Base-by-base conservation (phyloP, 2,113 vertebrate genomes). In the Ceratotherium simum region DNA sequence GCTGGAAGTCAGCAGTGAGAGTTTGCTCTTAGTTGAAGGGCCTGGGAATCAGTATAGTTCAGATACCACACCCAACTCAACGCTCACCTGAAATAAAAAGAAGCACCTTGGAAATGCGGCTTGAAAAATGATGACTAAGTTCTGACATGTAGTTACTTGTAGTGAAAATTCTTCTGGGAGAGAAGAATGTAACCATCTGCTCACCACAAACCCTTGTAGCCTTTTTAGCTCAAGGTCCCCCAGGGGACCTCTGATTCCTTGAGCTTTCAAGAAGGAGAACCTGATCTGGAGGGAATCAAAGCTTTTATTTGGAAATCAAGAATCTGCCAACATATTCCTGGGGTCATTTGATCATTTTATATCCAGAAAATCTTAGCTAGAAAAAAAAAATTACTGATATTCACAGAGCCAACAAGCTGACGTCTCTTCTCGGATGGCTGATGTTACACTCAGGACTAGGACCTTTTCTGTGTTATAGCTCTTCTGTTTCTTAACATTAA, bases 21-120 rank as follows among this genome's bases (percentile, higher is more conserved):
- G 18, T n/a, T 83, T 48, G 20, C 25, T 87, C 31, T 78, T 81
- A n/a, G 2, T 36, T 78, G 42, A 76, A 82, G 39, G 51, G 48
- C 79, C 75, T 82, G 14, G 85, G 48, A 83, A 64, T 94, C 73
- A 33, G 27, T 36, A 67, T 70, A 64, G 80, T 87, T 62, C 25
- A 79, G 33, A 31, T 65, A 69, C 39, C 62, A 69, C 31, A 64
- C 64, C 23, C 8, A 85, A 58, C 25, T 95, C 17, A 69, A 90
- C 92, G 31, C 33, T 79, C 64, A 96, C 13, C 72, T 65, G 60
- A 91, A 88, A 95, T 94, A 51, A 84, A 76, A 95, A 69, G 14
- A 62, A 11, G 0, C 0, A 48, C 13, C 56, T 51, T 69, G 91
- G 76, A 70, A 91, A 88, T 42, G 12, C 17, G 81, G 23, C 62